A percentile compares a stretch with the other conserved stretches of the same genome.
phyloP scores from a whole-genome alignment of 2,113 vertebrate genomes.

The Corydoras sp. region DNA sequence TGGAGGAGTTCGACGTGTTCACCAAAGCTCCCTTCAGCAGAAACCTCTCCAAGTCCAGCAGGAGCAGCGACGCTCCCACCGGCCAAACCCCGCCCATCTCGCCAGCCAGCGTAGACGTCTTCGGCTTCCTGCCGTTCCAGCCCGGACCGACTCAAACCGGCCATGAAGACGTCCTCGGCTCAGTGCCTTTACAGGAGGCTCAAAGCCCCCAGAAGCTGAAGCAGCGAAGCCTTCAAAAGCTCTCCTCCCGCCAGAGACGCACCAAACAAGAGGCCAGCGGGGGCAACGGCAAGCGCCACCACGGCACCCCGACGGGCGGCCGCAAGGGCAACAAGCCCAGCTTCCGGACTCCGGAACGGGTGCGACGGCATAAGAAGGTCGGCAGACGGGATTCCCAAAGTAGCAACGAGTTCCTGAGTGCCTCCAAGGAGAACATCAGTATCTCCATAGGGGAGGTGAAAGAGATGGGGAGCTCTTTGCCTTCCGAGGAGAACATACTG shows the following conservation, averaged over 20 bases:
- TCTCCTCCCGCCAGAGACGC: constrained; percentile 83
- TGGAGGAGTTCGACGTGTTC: constrained; percentile 89
- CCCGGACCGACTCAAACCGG: constrained; percentile 55
- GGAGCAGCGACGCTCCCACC: constrained; percentile 39
- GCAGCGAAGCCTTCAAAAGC: constrained; percentile 85
- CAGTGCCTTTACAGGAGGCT: constrained; percentile 74
- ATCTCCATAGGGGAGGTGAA: constrained; percentile 69
- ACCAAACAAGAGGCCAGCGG: constrained; percentile 76
- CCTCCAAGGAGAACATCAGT: constrained; percentile 95
- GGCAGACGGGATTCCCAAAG: constrained; percentile 92
- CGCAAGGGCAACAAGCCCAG: constrained; percentile 78
- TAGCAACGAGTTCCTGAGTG: constrained; percentile 88
- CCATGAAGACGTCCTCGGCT: constrained; percentile 76
- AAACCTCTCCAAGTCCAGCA: constrained; percentile 67
- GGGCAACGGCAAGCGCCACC: constrained; percentile 82
- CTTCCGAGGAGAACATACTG: constrained; percentile 69
- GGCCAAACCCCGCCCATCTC: constrained; percentile 63
- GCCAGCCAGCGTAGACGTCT: constrained; percentile 72
- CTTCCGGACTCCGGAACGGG: constrained; percentile 85
- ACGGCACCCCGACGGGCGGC: constrained; percentile 74
- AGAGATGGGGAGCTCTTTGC: no score
- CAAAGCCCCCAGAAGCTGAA: constrained; percentile 75
- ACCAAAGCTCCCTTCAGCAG: constrained; percentile 88
- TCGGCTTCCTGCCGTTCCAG: constrained; percentile 87
- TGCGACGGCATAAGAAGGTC: constrained; percentile 79